A percentile compares a stretch with the other conserved stretches of the same genome.
phyloP scores from a whole-genome alignment of 2,113 vertebrate species.

The Jaculus jaculus region DNA sequence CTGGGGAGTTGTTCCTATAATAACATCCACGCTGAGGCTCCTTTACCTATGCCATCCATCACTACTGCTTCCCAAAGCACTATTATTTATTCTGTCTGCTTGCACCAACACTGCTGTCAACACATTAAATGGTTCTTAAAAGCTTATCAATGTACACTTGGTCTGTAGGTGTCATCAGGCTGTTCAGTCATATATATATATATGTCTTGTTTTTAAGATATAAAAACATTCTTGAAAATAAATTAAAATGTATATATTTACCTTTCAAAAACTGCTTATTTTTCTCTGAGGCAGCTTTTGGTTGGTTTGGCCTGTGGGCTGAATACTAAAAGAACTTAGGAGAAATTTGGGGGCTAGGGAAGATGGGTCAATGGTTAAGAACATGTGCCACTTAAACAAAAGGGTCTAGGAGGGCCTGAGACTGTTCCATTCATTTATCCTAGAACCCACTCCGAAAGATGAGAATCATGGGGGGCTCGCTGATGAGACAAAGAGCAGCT shows the following conservation, averaged over 20 bases:
- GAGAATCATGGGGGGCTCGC: too few species aligned
- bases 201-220: conserved; percentile 49
- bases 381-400: too few species aligned
- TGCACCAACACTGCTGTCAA: not conserved
- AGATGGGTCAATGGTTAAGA: too few species aligned
- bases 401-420: too few species aligned
- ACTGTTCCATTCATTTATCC: too few species aligned
- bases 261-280: not conserved
- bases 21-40: not conserved
- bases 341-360: not conserved
- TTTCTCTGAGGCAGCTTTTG: not conserved
- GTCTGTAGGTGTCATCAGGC: not conserved
- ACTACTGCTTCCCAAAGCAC: conserved; percentile 48
- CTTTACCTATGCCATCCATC: not conserved
- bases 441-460: too few species aligned
- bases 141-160: not conserved
- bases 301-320: not conserved
- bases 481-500: too few species aligned
- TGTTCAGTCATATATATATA: not conserved
- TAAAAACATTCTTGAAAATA: conserved; percentile 53
- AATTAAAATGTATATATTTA: conserved; percentile 63
- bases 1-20: not conserved
- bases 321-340: not conserved
- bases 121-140: conserved; percentile 50
- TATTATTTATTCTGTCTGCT: conserved; percentile 60